Evolutionary conservation across 1,140 invertebrate genomes (phyloP), one percentile per base, ranked within the genome.

Genomic region (Fopius arisanus): DNA sequence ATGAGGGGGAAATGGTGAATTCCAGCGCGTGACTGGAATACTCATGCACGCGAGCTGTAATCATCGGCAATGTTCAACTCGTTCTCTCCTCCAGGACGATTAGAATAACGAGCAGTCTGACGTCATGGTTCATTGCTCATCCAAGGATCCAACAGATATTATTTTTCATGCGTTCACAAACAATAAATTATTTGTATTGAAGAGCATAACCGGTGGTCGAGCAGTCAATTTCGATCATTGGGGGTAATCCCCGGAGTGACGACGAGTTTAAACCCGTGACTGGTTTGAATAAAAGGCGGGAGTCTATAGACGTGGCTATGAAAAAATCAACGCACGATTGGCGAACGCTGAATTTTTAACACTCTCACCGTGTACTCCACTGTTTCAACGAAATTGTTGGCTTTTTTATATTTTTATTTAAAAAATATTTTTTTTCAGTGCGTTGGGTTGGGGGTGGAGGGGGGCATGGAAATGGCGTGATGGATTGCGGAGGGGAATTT

Each of bases 21-120:
- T 40, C 29, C 29, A 59, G 63, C 71, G 71, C 71, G 71, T 73
- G 71, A 73, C 71, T 67, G 23, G 71, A 63, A 73, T 73, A 59
- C 63, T n/a, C 31, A 67, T 43, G 62, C 54, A 63, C 37, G n/a
- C 70, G 62, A 66, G 62, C 70, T 33, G 70, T 72, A 72, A 72
- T 72, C 70, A 72, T 26, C 62, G 63, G 63, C 37, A 28, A 40
- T 71, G 54, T 37, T 51, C 16, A 72, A 72, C 63, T 66, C 37
- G 63, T 43, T 72, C 62, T 9, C 31, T 37, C n/a, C 62, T 12
- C 23, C 41, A 59, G 41, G 62, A 59, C 70, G 70, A 40, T 72
- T 41, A 37, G 28, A 69, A 41, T 69, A 41, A 48, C 28, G 41
- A 48, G 43, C 23, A 69, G 28, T 28, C 43, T 29, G 67, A 69